Percentiles rank a stretch among this genome's conserved stretches.
phyloP scores from a whole-genome alignment of 2,113 vertebrate species.

The Prunella fulvescens region DNA sequence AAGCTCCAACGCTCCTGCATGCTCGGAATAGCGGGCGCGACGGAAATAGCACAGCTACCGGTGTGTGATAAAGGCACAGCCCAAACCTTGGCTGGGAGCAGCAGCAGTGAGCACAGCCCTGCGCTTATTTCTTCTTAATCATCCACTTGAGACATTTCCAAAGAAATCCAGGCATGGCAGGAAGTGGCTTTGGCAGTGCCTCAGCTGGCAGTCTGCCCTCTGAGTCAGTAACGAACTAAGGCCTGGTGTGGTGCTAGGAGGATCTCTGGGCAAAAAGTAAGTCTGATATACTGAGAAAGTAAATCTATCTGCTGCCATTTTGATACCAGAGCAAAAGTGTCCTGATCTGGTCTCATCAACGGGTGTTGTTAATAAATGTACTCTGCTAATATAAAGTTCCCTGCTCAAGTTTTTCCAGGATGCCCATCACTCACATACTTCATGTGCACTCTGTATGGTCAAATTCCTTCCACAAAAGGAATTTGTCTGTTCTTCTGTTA shows the following conservation, averaged over 20 bases:
- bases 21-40: background rate
- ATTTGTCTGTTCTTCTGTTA: background rate
- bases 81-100: background rate
- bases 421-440: background rate
- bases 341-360: background rate
- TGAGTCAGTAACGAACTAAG: background rate
- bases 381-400: background rate
- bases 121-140: background rate
- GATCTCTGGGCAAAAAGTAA: background rate
- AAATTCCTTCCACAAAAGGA: background rate
- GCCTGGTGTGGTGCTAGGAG: background rate
- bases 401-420: background rate
- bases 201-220: background rate
- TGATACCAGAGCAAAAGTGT: background rate
- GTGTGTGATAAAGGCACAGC: background rate
- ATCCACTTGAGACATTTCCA: background rate
- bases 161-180: background rate
- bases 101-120: background rate
- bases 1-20: accelerated
- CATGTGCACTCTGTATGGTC: accelerated
- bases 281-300: background rate
- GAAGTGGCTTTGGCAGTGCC: constrained; percentile 26
- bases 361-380: background rate
- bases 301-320: background rate
- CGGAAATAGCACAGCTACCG: background rate